A percentile compares a stretch with the other conserved stretches of the same genome.
Conservation (phyloP, 2,113 vertebrate species). For the Trichechus manatus region DNA sequence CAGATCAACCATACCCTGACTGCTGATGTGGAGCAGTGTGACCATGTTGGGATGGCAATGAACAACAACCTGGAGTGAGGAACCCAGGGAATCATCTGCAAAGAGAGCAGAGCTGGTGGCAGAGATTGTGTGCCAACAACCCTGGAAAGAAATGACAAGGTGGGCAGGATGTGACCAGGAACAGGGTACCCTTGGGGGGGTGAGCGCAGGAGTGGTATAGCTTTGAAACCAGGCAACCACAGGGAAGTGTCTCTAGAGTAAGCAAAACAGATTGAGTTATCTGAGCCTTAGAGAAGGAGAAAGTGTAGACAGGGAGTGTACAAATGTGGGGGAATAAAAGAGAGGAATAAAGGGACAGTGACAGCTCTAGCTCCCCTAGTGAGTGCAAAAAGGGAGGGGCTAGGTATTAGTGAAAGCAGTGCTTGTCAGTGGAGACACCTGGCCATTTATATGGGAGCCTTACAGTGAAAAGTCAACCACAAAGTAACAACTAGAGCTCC, state of each 20-base stretch:
- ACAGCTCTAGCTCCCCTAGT: not conserved
- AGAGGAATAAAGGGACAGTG: not conserved
- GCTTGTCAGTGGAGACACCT: too few relatives aligned
- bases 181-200: not conserved
- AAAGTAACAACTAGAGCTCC: too few relatives aligned
- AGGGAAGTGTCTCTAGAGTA: not conserved
- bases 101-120: not conserved
- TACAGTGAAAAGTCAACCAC: not conserved
- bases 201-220: not conserved
- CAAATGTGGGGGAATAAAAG: not conserved
- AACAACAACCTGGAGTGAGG: not conserved
- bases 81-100: not conserved
- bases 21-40: not conserved
- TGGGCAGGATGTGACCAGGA: not conserved
- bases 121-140: not conserved
- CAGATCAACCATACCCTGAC: too few relatives aligned
- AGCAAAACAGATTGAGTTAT: not conserved
- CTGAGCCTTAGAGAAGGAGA: not conserved
- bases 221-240: not conserved
- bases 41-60: not conserved
- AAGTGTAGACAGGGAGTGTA: not conserved
- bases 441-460: not conserved
- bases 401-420: not conserved
- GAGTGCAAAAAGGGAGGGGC: not conserved
- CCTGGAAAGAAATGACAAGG: not conserved